Evolutionary conservation across 2,113 vertebrate species (phyloP).

Genomic region (Emydura subglobosa): DNA sequence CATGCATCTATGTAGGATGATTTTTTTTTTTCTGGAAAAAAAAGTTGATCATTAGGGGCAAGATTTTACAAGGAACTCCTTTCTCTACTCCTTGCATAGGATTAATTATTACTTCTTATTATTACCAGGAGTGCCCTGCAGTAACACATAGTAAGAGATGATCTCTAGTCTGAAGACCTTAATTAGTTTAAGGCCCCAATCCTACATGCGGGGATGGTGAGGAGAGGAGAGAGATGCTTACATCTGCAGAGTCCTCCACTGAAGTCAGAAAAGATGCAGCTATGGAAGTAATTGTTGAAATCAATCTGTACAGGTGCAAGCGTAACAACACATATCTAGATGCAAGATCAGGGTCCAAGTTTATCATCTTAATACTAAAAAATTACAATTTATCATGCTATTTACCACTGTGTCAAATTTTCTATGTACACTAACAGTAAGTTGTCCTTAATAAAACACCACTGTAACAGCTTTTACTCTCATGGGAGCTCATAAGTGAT

Average conservation of each 20-base stretch:
- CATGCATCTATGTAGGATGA: not conserved
- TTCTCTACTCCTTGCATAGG: not conserved
- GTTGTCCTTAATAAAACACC: not conserved
- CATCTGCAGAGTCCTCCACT: not conserved
- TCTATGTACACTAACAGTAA: not conserved
- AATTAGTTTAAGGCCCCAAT: not conserved
- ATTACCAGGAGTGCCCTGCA: not conserved
- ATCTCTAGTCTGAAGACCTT: not conserved
- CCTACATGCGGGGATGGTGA: not conserved
- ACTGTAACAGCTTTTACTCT: not conserved
- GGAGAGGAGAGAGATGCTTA: not conserved
- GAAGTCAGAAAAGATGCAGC: not conserved
- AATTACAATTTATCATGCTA: not conserved
- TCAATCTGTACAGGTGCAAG: too few relatives aligned
- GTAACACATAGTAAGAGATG: not conserved
- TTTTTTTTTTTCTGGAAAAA: not conserved
- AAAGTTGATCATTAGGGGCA: not conserved
- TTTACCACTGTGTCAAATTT: conserved; percentile 27
- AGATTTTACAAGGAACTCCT: not conserved
- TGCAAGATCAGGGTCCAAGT: not conserved
- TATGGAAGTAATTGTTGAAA: not conserved
- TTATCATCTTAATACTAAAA: not conserved
- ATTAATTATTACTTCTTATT: not conserved
- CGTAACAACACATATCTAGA: not conserved
- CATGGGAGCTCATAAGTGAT: not conserved